phyloP scores from a whole-genome alignment of 2,797 vertebrate species.

The Alosa sapidissima region DNA sequence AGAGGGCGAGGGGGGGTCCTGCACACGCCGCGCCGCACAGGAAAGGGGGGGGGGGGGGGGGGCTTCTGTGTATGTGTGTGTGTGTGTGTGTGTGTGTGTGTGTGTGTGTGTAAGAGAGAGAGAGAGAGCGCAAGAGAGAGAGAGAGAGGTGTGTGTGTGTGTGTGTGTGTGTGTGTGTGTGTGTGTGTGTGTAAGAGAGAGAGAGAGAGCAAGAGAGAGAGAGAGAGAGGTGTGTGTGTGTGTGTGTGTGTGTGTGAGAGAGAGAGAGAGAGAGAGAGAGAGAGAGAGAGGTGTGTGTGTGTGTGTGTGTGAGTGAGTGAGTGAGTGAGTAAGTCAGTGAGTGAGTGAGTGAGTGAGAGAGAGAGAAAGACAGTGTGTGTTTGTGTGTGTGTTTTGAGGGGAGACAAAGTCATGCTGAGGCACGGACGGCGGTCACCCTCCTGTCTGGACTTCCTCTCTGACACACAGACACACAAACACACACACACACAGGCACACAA shows the following conservation, averaged over 20 bases:
- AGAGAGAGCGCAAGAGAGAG: too few species aligned
- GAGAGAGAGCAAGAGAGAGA: constrained; percentile 34
- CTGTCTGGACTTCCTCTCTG: constrained; percentile 20
- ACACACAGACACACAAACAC: constrained; percentile 49
- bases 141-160: neutral
- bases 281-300: neutral
- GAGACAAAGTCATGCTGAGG: constrained; percentile 50
- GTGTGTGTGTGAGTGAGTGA: neutral
- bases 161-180: neutral
- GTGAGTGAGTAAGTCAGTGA: neutral
- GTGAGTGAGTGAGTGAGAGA: constrained; percentile 6
- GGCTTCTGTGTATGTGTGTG: neutral
- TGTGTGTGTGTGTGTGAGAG: neutral
- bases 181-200: neutral
- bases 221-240: constrained; percentile 10
- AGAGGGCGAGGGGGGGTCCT: constrained; percentile 12
- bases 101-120: neutral
- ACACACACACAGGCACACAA: constrained; percentile 41
- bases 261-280: too few species aligned
- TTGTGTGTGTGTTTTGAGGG: constrained; percentile 32
- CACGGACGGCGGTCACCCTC: constrained; percentile 18
- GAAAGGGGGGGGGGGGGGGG: constrained; percentile 26
- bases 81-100: constrained; percentile 2
- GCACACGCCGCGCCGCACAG: constrained; percentile 17
- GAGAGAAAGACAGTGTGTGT: neutral